These are phyloP conservation scores for Planiliza haematocheilus DNA, from an alignment of 2,113 vertebrate genomes.

Conservation along the genomic window DNA sequence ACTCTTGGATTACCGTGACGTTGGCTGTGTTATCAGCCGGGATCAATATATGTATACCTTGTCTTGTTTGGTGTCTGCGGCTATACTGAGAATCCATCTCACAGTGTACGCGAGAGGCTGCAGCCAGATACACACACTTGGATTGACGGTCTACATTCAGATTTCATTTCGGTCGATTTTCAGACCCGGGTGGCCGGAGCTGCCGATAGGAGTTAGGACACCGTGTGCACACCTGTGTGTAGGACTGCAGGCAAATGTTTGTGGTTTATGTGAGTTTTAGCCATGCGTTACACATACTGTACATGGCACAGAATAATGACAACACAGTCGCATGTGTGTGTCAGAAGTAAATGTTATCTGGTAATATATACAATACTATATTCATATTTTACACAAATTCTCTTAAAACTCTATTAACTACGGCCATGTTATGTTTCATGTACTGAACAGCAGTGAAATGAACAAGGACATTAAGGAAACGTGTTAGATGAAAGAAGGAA, in stretches of 20 bases:
- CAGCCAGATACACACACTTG: slow-evolving; percentile 41
- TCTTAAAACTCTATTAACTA: slow-evolving; percentile 46
- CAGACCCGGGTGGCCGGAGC: no score
- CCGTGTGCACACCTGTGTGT: slow-evolving; percentile 10
- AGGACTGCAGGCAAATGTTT: slow-evolving; percentile 12
- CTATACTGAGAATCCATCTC: slow-evolving; percentile 67
- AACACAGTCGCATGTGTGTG: slow-evolving; percentile 39
- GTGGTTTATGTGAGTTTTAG: slow-evolving; percentile 24
- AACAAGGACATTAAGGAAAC: slow-evolving; percentile 26
- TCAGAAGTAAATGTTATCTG: slow-evolving; percentile 57
- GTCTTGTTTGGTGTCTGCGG: slow-evolving; percentile 66
- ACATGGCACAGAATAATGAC: slow-evolving; percentile 58
- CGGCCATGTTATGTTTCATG: slow-evolving; percentile 41
- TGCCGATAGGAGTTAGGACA: slow-evolving; percentile 32
- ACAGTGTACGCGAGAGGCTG: slow-evolving; percentile 44
- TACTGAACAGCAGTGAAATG: slow-evolving; percentile 29
- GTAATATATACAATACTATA: slow-evolving; percentile 64
- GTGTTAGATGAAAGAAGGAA: slow-evolving; percentile 44
- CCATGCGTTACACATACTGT: slow-evolving; percentile 59
- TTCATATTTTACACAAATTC: slow-evolving; percentile 56
- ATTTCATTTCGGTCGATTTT: slow-evolving; percentile 55
- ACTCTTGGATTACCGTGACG: not conserved
- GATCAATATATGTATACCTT: slow-evolving; percentile 74
- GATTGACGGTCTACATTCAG: slow-evolving; percentile 61
- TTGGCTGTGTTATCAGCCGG: slow-evolving; percentile 60